Evolutionary conservation across 2,113 vertebrate species (phyloP), one percentile per base, ranked within the genome.

Genomic region (Scartelaos histophorus): DNA sequence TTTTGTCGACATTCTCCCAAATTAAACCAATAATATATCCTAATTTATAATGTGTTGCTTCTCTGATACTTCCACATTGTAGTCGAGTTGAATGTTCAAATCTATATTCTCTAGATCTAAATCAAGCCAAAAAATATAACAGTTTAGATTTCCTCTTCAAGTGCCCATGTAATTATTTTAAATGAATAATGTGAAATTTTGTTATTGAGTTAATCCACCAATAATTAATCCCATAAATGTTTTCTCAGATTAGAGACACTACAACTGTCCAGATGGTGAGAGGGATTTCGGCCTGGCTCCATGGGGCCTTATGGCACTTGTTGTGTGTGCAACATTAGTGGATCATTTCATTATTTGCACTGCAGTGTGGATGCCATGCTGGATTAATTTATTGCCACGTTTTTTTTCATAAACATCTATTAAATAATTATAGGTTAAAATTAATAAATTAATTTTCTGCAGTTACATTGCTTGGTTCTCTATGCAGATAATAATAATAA

Each of bases 171-270:
- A 9, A 64, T 38, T 38, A 64, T 38, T 38, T 38, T 19, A 43
- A 61, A 80, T 82, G 80, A 73, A 35, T 56, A 16, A 57, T 43
- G 21, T 86, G 49, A 78, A 87, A 83, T 72, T 35, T 67, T 80
- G 61, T 72, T 72, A 38, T 60, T 62, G 19, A 3, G 86, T 83
- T 77, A 89, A 86, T 86, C 82, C 74, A 62, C 53, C 67, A 85
- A 85, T 84, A 87, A 87, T 87, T 73, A 90, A 88, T 92, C 86
- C 73, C 65, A 80, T 81, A 88, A 90, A 89, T 86, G 73, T 88
- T 80, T 49, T 47, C 74, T 79, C 17, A 89, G 91, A 91, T 92
- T 82, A 84, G 79, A 90, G 79, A 78, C 58, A 57, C 45, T 82
- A 13, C 83, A 87, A 80, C 74, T 75, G 71, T 80, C 87, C 91